phyloP scores from a whole-genome alignment of 2,797 vertebrate species.

The Enteromius argenteus region DNA sequence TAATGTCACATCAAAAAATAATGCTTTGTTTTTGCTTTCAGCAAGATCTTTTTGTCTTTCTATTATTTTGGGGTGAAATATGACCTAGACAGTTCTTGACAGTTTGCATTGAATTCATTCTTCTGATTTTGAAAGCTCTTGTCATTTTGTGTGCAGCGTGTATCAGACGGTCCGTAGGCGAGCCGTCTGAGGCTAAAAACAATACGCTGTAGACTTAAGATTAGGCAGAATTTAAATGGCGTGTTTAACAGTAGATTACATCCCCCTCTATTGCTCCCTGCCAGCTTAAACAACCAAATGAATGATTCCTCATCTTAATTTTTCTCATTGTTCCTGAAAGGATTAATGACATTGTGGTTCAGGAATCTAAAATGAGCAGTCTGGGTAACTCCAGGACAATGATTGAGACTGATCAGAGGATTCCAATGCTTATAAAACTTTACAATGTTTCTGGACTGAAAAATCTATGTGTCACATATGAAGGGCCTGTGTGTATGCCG shows the following conservation, averaged over 20 bases:
- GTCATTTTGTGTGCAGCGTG: conserved; percentile 3
- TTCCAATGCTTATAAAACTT: not conserved
- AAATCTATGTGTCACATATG: not conserved
- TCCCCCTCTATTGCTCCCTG: conserved; percentile 3
- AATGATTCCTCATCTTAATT: conserved; percentile 6
- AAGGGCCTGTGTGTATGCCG: not conserved
- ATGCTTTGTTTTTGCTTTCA: not conserved
- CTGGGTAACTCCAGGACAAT: not conserved
- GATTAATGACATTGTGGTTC: not conserved
- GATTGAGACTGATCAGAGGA: not conserved
- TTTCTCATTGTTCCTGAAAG: conserved; percentile 7
- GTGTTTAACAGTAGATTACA: conserved; percentile 28
- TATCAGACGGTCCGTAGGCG: conserved; percentile 36
- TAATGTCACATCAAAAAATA: not conserved
- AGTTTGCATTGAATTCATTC: not conserved
- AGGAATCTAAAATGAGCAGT: not conserved
- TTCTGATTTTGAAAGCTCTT: conserved; percentile 21
- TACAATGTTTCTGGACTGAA: not conserved
- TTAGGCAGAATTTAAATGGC: conserved; percentile 6
- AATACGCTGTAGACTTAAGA: conserved; percentile 20
- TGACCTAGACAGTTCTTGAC: conserved; percentile 2
- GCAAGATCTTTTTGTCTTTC: not conserved
- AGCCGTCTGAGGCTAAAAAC: conserved; percentile 21
- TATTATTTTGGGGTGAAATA: not conserved
- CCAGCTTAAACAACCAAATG: not conserved